Evolutionary conservation across 1,140 invertebrate species (phyloP), one percentile per base, ranked within the genome.

Genomic region (Cotesia typhae): DNA sequence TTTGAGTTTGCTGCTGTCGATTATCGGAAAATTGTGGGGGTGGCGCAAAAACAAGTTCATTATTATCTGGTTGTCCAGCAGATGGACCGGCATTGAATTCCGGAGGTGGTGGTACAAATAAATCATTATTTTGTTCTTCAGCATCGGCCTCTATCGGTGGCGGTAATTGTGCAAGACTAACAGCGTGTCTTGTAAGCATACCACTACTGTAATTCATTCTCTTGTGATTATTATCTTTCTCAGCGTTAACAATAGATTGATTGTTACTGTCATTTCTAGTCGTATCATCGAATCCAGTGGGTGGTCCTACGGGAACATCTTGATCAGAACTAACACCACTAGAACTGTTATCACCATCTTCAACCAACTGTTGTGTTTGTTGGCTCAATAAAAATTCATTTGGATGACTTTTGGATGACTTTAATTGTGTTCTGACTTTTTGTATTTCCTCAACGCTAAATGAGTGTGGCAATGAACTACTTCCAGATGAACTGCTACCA

Each of bases 371-470:
- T 81, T 90, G 88, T 51, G 87, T 89, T 80, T 88, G 85, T 76
- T 90, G 91, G 28, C 55, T 73, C 79, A 88, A 78, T 35, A 90
- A 80, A 72, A 95, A 92, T 78, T 94, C 92, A 84, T 94, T 94
- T 10, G 94, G 94, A 82, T 93, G 95, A 3, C 94, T 94, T 80
- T 94, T 93, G 4, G 94, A 95, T 64, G 92, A 93, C 82, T 95
- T 95, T 28, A 96, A 87, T 79, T 93, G 91, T 60, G 93, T 94
- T 71, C 93, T 89, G 57, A 94, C 93, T 83, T 94, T 94, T 81
- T 95, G 94, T 63, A 96, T 95, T 83, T 96, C 94, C 79, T 95
- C 94, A 55, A 95, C 94, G 67, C 92, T 94, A 83, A 95, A 93
- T 51, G 93, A 94, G 80, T 95, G 94, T 51, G 93, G 92, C 80